Conservation (phyloP, 2,113 vertebrate species). For the Passer montanus region DNA sequence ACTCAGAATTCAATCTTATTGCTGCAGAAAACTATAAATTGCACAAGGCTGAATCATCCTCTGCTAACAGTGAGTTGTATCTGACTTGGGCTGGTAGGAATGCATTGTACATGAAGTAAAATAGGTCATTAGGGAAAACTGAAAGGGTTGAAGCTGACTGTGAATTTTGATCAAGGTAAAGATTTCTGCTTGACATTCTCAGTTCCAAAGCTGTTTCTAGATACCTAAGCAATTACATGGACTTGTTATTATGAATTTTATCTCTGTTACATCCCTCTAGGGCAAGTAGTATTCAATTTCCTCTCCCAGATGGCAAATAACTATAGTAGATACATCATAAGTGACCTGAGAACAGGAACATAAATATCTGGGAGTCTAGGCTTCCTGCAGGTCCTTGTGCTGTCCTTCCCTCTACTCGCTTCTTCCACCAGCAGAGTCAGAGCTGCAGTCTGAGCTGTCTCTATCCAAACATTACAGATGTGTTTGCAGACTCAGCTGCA, state of each 20-base stretch:
- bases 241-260: neutral
- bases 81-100: neutral
- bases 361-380: neutral
- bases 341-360: neutral
- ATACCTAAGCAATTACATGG: neutral
- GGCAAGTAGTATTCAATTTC: neutral
- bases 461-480: neutral
- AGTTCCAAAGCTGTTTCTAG: conserved; percentile 1
- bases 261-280: neutral
- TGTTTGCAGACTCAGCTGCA: neutral
- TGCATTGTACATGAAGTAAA: neutral
- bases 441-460: neutral
- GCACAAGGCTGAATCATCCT: neutral
- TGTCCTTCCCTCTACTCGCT: neutral
- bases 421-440: neutral
- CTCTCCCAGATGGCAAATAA: neutral
- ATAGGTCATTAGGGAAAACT: neutral
- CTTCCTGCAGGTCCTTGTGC: neutral
- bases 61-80: neutral
- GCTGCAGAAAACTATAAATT: neutral
- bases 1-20: too few relatives aligned
- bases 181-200: neutral
- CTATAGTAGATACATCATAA: neutral
- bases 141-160: neutral
- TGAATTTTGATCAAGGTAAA: neutral